A percentile compares a stretch with the other conserved stretches of the same genome.
phyloP scores from a whole-genome alignment of 2,113 vertebrate species.

The Actenoides hombroni region DNA sequence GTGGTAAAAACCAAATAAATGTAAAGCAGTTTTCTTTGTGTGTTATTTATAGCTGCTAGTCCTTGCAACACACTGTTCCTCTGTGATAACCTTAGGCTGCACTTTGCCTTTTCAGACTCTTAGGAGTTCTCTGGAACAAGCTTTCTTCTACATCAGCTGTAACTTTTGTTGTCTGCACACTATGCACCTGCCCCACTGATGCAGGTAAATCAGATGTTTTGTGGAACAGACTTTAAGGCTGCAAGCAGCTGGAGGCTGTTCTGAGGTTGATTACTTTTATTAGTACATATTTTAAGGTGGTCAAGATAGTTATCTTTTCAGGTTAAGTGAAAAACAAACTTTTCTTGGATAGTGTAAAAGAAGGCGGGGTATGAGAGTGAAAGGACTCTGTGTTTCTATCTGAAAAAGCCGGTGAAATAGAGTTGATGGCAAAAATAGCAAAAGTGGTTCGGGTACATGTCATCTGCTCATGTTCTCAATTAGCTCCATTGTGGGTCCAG shows the following conservation, averaged over 20 bases:
- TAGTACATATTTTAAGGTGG: accelerated
- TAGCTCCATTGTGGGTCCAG: too few relatives aligned
- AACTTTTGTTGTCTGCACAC: neutral
- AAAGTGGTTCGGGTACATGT: neutral
- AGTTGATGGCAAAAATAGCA: neutral
- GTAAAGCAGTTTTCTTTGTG: conserved; percentile 25
- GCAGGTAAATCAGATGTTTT: neutral
- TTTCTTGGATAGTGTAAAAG: neutral
- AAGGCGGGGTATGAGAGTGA: accelerated
- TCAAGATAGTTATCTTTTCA: neutral
- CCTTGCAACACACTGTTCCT: neutral
- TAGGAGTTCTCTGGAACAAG: conserved; percentile 4
- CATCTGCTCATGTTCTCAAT: accelerated
- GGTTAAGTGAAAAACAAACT: neutral
- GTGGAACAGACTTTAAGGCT: neutral
- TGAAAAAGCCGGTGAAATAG: neutral
- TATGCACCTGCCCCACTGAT: neutral
- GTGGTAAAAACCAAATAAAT: conserved; percentile 1
- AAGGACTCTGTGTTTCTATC: neutral
- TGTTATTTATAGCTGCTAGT: conserved; percentile 25
- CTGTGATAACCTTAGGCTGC: conserved; percentile 26
- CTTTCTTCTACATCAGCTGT: neutral
- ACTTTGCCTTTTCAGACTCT: conserved; percentile 40
- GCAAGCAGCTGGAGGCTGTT: neutral
- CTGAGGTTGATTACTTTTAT: neutral